A percentile compares a stretch with the other conserved stretches of the same genome.
Evolutionary conservation across 2,797 vertebrate species (phyloP).

Genomic region (Pseudochirops cupreus): DNA sequence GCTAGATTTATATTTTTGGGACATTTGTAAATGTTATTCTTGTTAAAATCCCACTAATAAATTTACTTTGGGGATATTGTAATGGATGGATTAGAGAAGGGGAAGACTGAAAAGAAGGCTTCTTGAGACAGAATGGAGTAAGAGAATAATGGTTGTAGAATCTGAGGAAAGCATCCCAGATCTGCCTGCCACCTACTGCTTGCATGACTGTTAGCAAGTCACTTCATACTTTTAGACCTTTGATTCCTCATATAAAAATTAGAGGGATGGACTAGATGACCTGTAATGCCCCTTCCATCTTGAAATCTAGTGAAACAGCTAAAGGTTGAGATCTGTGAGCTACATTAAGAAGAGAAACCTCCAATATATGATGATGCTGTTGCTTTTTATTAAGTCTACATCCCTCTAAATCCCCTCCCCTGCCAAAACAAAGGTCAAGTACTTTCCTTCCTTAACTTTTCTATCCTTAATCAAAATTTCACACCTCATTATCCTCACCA

Average conservation of each 20-base stretch:
- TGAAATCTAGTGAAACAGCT: background rate
- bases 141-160: background rate
- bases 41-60: background rate
- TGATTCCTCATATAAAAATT: background rate
- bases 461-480: background rate
- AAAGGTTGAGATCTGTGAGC: background rate
- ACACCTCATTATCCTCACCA: background rate
- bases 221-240: background rate
- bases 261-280: background rate
- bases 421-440: background rate
- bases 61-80: background rate
- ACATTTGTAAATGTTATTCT: background rate
- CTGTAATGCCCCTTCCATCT: no score
- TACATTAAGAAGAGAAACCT: background rate
- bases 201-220: background rate
- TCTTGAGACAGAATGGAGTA: background rate
- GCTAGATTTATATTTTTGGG: background rate
- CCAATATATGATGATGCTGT: background rate
- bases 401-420: background rate
- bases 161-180: background rate
- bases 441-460: background rate
- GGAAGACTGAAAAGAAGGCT: background rate
- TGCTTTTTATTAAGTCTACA: background rate
- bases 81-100: background rate
- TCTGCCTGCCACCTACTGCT: background rate